Conservation (phyloP, 2,113 vertebrate genomes). For the Petroica traversi region DNA sequence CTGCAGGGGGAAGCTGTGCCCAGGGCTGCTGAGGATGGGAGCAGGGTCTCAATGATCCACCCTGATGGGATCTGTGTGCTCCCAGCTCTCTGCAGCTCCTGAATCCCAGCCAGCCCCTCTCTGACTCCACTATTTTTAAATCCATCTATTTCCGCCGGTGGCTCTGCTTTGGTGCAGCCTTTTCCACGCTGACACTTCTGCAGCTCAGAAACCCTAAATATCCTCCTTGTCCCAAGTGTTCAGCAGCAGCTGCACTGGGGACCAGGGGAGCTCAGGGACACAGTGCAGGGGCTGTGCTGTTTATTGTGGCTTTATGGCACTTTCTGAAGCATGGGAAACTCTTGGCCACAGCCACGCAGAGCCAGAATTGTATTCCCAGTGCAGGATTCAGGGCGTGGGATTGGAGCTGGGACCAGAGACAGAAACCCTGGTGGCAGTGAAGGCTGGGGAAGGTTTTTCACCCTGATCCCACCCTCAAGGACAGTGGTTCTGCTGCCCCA, state of each 20-base stretch:
- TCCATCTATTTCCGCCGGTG: not conserved
- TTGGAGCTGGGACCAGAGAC: not conserved
- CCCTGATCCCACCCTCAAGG: not conserved
- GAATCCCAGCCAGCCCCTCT: not conserved
- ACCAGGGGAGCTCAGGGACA: not conserved
- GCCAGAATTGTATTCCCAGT: not conserved
- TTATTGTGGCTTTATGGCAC: not conserved
- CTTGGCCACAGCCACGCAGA: not conserved
- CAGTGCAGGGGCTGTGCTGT: not conserved
- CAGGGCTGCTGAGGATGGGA: not conserved
- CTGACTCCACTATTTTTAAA: not conserved
- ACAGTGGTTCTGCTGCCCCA: not conserved
- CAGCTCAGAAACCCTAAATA: not conserved
- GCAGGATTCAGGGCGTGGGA: slow-evolving; percentile 10
- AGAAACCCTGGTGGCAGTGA: not conserved
- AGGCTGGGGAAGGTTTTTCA: not conserved
- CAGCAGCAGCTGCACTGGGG: not conserved
- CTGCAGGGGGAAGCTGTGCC: not conserved
- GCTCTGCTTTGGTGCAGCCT: not conserved
- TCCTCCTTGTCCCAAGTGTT: not conserved
- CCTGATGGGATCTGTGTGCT: not conserved
- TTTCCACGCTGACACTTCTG: not conserved
- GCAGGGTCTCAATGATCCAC: not conserved
- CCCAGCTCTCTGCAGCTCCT: not conserved
- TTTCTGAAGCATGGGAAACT: slow-evolving; percentile 26